Percentiles rank a stretch among this genome's conserved stretches.
Evolutionary conservation across 2,113 vertebrate genomes (phyloP).

Genomic region (Phaethon lepturus): DNA sequence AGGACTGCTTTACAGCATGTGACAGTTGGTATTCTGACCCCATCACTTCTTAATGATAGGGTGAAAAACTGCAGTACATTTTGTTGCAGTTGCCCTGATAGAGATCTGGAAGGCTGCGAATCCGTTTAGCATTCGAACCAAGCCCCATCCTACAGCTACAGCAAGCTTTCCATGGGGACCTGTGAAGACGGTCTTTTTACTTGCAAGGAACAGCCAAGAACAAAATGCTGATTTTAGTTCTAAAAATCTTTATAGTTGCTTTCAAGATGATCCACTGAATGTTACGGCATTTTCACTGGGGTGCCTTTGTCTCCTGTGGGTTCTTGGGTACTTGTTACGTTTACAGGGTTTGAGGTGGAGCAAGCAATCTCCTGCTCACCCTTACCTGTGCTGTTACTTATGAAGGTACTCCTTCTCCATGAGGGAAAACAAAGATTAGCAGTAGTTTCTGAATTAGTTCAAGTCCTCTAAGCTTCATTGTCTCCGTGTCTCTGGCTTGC

Average conservation of each 20-base stretch:
- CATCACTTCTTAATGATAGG: background rate
- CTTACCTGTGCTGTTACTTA: background rate
- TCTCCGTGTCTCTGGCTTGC: background rate
- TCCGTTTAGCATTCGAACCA: background rate
- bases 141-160: background rate
- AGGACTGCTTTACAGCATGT: background rate
- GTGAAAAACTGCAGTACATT: background rate
- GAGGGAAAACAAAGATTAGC: background rate
- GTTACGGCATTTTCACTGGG: background rate
- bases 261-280: background rate
- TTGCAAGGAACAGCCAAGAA: background rate
- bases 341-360: background rate
- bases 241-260: background rate
- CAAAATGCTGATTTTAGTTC: background rate
- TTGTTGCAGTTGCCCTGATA: background rate
- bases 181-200: background rate
- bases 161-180: background rate
- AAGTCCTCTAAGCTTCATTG: background rate
- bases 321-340: accelerated
- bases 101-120: background rate
- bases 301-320: background rate
- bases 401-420: background rate
- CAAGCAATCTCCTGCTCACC: background rate
- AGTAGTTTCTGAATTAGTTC: background rate
- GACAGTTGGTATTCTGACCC: background rate